Conservation (phyloP, 2,888 invertebrate genomes). For the Caenorhabditis afra region DNA sequence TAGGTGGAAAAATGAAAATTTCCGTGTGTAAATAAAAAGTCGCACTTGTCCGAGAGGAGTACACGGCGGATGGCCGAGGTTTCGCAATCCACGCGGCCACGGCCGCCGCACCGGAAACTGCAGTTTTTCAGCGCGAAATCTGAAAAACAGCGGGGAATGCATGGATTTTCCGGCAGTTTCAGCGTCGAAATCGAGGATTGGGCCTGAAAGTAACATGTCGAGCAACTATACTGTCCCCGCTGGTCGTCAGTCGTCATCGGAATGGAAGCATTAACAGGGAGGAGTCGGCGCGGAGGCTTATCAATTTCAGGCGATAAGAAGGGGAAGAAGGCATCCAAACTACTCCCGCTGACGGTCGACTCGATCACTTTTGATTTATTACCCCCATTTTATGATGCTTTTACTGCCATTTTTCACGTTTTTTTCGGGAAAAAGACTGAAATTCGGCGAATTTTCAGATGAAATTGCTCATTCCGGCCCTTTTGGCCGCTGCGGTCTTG, state of each 20-base stretch:
- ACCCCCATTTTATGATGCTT: not conserved
- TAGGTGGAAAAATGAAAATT: conserved; percentile 6
- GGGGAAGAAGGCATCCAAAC: not conserved
- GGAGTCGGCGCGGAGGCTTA: too few relatives aligned
- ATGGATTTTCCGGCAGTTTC: too few relatives aligned
- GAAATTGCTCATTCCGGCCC: conserved; percentile 13
- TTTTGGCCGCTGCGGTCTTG: not conserved
- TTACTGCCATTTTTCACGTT: too few relatives aligned
- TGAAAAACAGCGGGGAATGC: too few relatives aligned
- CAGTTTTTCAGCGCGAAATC: not conserved
- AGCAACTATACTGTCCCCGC: too few relatives aligned
- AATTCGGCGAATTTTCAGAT: conserved; percentile 2
- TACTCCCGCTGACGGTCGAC: conserved; percentile 4
- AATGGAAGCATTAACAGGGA: too few relatives aligned
- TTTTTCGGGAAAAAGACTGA: too few relatives aligned
- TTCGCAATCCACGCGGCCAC: too few relatives aligned
- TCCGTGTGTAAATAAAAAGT: conserved; percentile 20
- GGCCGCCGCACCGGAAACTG: too few relatives aligned
- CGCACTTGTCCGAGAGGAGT: conserved; percentile 27
- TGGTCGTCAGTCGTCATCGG: too few relatives aligned
- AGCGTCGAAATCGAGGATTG: too few relatives aligned
- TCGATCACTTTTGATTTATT: conserved; percentile 2
- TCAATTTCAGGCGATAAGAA: not conserved
- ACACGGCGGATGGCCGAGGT: not conserved
- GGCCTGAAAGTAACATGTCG: too few relatives aligned